A percentile compares a stretch with the other conserved stretches of the same genome.
These are phyloP conservation scores for Drosophila paulistorum DNA, from an alignment of 1,140 invertebrate genomes.

Conservation along the genomic window DNA sequence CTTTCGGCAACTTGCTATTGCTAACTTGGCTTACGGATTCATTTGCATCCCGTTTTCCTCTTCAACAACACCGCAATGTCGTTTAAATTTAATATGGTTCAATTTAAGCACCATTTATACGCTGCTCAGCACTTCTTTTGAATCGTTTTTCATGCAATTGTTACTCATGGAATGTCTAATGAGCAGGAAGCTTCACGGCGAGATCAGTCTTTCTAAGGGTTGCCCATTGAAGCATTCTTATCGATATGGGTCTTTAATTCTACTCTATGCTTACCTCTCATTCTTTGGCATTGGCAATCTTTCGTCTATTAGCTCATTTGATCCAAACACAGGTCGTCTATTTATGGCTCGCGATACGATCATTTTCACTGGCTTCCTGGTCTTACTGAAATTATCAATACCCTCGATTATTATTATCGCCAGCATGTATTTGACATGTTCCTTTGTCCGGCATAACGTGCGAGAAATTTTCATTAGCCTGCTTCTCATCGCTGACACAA, in stretches of 20 bases:
- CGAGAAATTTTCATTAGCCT: slow-evolving; percentile 87
- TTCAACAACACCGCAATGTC: slow-evolving; percentile 73
- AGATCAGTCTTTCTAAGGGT: not conserved
- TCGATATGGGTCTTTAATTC: slow-evolving; percentile 83
- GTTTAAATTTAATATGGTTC: slow-evolving; percentile 83
- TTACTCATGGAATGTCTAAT: slow-evolving; percentile 75
- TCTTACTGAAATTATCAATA: slow-evolving; percentile 93
- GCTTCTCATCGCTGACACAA: slow-evolving; percentile 92
- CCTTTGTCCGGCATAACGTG: slow-evolving; percentile 40
- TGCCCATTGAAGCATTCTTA: slow-evolving; percentile 39
- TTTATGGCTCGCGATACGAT: slow-evolving; percentile 96
- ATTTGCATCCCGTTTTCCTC: slow-evolving; percentile 47
- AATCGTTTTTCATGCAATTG: slow-evolving; percentile 86
- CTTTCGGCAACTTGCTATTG: not conserved
- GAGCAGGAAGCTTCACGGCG: slow-evolving; percentile 12
- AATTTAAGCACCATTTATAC: slow-evolving; percentile 84
- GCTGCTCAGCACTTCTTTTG: slow-evolving; percentile 86
- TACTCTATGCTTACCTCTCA: slow-evolving; percentile 91
- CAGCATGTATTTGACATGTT: slow-evolving; percentile 43
- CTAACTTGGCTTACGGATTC: slow-evolving; percentile 30
- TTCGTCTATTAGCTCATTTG: slow-evolving; percentile 95
- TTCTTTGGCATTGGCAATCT: slow-evolving; percentile 99
- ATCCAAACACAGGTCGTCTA: slow-evolving; percentile 93
- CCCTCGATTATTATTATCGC: slow-evolving; percentile 91
- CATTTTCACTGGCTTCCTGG: slow-evolving; percentile 92